Base-by-base conservation (phyloP, 1,140 invertebrate genomes). In the Magallana gigas region DNA sequence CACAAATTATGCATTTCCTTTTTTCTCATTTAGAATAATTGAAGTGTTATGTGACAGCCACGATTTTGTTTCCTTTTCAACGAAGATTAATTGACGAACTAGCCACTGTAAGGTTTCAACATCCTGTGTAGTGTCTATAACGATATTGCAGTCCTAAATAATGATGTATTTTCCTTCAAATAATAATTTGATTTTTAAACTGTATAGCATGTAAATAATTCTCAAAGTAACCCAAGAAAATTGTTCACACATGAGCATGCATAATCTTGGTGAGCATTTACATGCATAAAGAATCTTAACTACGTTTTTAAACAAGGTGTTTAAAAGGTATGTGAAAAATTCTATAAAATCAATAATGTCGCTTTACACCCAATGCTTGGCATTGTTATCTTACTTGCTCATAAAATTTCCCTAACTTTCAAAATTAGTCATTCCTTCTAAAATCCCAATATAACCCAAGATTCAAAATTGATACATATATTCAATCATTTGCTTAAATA, bases 261-360 rank as follows among this genome's bases (percentile, higher is more conserved):
- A 48, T 48, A 48, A 1, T 48, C 1, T 48, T 48, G 1, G 36
- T 48, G 36, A 48, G 36, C 36, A 48, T 5, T 62, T 62, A 29
- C 18, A 76, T 76, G 23, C 18, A 76, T 29, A 23, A 76, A 62
- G 60, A 62, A 62, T 62, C n/a, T 62, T 62, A 36, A 76, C 23
- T 11, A 11, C 7, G 1, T 76, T 76, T 29, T 76, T 29, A 48
- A 1, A 48, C 36, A 48, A 48, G 36, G 36, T 48, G 36, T 48
- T 23, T 12, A 48, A 6, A 76, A 12, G 36, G 23, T 29, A 76
- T 76, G 18, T 36, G 23, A 76, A 76, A 18, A 76, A 76, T 36
- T 29, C 23, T 18, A 76, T 29, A 76, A 76, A 76, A 76, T 76
- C 68, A 76, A 76, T 76, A 76, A 76, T 29, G 23, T 36, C 23